Conservation (phyloP, 1,140 invertebrate genomes). For the Diplogasteroides magnus region DNA sequence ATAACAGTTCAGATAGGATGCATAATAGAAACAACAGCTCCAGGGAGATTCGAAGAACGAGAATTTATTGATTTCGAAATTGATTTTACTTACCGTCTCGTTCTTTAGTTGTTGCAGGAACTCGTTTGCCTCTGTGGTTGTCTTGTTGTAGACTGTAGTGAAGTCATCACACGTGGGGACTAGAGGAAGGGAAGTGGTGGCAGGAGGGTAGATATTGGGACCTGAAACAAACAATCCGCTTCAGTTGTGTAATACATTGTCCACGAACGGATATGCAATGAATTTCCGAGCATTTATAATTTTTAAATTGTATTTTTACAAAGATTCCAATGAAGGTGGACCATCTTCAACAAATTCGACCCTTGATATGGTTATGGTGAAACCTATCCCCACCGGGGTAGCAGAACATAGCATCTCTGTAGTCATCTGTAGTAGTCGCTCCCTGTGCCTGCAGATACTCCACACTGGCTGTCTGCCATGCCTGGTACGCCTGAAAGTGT, state of each 20-base stretch:
- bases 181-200: not conserved
- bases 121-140: not conserved
- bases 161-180: not conserved
- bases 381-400: not conserved
- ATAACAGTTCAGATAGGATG: too few species aligned
- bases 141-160: not conserved
- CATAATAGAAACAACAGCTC: too few species aligned
- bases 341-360: too few species aligned
- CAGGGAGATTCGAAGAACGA: too few species aligned
- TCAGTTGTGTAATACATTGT: too few species aligned
- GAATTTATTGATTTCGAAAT: too few species aligned
- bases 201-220: not conserved
- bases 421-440: not conserved
- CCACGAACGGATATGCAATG: too few species aligned
- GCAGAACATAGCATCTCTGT: not conserved
- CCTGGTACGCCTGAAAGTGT: not conserved
- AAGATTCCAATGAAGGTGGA: not conserved
- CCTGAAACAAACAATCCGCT: not conserved
- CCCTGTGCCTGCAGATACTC: not conserved
- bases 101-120: not conserved
- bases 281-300: too few species aligned
- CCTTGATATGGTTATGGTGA: too few species aligned
- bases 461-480: not conserved
- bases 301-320: too few species aligned
- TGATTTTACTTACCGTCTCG: not conserved